Evolutionary conservation across 1,140 invertebrate species (phyloP), one percentile per base, ranked within the genome.

Genomic region (Halesus radiatus): DNA sequence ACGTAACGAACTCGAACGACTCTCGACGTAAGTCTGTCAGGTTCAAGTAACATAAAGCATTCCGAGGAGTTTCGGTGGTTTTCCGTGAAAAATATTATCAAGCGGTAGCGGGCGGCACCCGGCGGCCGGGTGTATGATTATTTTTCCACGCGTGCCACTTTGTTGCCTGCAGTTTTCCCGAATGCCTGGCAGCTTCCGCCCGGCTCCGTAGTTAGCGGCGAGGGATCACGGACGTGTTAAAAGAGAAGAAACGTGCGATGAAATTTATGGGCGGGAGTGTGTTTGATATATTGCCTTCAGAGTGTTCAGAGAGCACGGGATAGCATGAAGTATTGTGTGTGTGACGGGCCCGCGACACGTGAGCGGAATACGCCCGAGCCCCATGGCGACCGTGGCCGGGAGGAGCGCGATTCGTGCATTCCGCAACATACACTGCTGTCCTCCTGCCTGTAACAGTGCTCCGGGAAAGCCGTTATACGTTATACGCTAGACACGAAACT

Each of bases 201-300:
- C 32, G 54, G 18, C 22, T 56, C 68, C 52, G 45, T 29, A 64
- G 78, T 72, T 62, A 54, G 68, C 45, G 70, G 18, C 29, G n/a
- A 20, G 64, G 74, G 50, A 76, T 60, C 75, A 45, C 62, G 74
- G 75, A 76, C 77, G 81, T 76, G 80, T 79, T 75, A 76, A 74
- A 56, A 56, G 70, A 82, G 81, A 82, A 77, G 78, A 81, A 81
- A 81, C 80, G 80, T 81, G 80, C 75, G 75, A 54, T 81, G 77
- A 82, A 82, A 82, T 82, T 82, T 82, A 82, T 79, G 70, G 72
- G 56, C 77, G 77, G 29, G 77, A 82, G 81, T 82, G 81, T 82
- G 81, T 79, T 82, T 82, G 81, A 82, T 82, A 79, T 82, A 82
- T 79, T 45, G 81, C 73, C 78, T 78, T 79, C 32, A 29, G 45